Evolutionary conservation across 2,113 vertebrate genomes (phyloP).

Genomic region (Cardinalis cardinalis): DNA sequence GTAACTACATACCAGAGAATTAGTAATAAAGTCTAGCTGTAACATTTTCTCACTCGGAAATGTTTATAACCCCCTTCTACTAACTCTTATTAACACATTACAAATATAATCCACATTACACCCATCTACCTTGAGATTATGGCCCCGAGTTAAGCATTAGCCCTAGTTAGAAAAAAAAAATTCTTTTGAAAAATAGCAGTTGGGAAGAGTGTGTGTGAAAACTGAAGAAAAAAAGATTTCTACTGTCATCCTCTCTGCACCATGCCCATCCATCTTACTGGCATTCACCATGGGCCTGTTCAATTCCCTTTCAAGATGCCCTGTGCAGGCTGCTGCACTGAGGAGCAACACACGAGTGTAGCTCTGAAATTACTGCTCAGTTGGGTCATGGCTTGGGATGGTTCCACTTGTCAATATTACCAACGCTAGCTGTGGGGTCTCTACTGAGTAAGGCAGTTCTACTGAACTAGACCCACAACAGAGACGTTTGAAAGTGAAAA

Average conservation of each 20-base stretch:
- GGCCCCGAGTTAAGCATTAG: not conserved
- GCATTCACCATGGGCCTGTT: not conserved
- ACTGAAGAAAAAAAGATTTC: not conserved
- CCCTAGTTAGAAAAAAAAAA: not conserved
- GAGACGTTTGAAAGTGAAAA: conserved; percentile 53
- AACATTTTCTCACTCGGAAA: conserved; percentile 10
- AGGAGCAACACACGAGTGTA: not conserved
- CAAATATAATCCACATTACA: not conserved
- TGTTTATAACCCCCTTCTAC: conserved; percentile 8
- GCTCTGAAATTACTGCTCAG: not conserved
- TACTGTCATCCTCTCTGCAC: not conserved
- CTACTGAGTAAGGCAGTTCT: conserved; percentile 15
- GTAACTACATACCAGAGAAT: not conserved
- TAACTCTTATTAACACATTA: not conserved
- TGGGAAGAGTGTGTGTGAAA: not conserved
- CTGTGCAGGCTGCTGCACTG: conserved; percentile 45
- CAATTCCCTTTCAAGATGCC: conserved; percentile 8
- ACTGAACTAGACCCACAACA: conserved; percentile 22
- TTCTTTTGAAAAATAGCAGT: not conserved
- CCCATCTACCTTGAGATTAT: not conserved
- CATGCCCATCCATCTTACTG: not conserved
- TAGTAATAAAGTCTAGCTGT: not conserved
- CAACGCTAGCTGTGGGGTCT: not conserved
- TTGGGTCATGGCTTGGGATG: conserved; percentile 19
- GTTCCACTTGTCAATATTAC: not conserved